A percentile compares a stretch with the other conserved stretches of the same genome.
Evolutionary conservation across 2,113 vertebrate species (phyloP).

Genomic region (Pituophis catenifer): DNA sequence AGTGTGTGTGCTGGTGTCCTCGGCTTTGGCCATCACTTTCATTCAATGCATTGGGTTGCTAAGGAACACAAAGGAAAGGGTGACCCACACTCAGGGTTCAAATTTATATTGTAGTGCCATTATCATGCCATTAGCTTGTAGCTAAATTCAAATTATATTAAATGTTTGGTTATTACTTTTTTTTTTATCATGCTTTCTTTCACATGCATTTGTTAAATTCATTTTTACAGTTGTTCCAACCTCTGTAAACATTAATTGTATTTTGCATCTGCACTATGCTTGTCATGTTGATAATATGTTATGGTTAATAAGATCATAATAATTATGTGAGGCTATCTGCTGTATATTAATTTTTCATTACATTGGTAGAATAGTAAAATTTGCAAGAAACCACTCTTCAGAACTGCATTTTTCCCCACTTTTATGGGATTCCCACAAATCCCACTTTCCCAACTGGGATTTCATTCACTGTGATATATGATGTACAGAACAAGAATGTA

Average conservation of each 20-base stretch:
- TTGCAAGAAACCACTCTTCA: background rate
- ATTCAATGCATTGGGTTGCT: slow-evolving; percentile 54
- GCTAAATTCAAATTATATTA: slow-evolving; percentile 33
- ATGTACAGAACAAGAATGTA: background rate
- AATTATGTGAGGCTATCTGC: slow-evolving; percentile 27
- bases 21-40: slow-evolving; percentile 28
- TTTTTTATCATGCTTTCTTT: slow-evolving; percentile 42
- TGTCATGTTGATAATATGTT: slow-evolving; percentile 20
- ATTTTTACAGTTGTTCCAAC: background rate
- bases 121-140: slow-evolving; percentile 47
- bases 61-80: slow-evolving; percentile 43
- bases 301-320: slow-evolving; percentile 34
- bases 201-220: slow-evolving; percentile 8
- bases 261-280: slow-evolving; percentile 1
- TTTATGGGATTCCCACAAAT: too few relatives aligned
- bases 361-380: slow-evolving; percentile 7
- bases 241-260: accelerated
- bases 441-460: background rate
- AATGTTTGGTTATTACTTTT: slow-evolving; percentile 4
- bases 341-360: slow-evolving; percentile 20
- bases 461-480: background rate
- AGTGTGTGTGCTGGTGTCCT: slow-evolving; percentile 35
- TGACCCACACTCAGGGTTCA: background rate
- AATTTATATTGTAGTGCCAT: slow-evolving; percentile 22
- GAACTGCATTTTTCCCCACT: background rate